Evolutionary conservation across 2,113 vertebrate genomes (phyloP), one percentile per base, ranked within the genome.

Genomic region (Tupaia tana): DNA sequence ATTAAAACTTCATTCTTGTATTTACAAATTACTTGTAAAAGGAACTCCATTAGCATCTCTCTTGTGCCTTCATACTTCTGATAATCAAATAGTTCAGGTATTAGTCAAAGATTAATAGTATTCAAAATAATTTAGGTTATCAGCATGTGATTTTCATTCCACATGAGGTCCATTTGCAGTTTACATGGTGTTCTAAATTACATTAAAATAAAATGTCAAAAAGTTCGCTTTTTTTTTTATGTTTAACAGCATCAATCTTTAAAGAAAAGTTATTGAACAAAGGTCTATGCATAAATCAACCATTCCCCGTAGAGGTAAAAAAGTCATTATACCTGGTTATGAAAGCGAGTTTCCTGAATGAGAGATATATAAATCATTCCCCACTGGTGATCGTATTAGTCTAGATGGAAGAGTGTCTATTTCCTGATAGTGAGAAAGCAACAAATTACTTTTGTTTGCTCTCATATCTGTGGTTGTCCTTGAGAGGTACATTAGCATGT

Each of bases 181-280:
- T 97, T 95, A 96, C 92, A 82, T 86, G 77, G 81, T 97, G 97
- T 96, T 96, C 94, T 95, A 94, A 98, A 97, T 96, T 94, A 94
- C 69, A 95, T 96, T 97, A 97, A 96, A 95, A 96, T 93, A 90
- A 95, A 95, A 94, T 95, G 95, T 97, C 93, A 97, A 64, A 96
- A 96, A 95, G 88, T 95, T 97, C 90, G 94, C 88, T 86, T 85
- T 96, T 95, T 89, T 95, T 94, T 90, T 86, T 82, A 86, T 91
- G 90, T 96, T 95, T 89, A 94, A 93, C 78, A 83, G 24, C 83
- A 97, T 97, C 90, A 92, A n/a, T 96, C 92, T 98, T 96, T 95
- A 93, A 97, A 95, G 90, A 97, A 97, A 96, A 90, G 90, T 92
- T 96, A 91, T 96, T 93, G 73, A 96, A 96, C 95, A 97, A 96